A percentile compares a stretch with the other conserved stretches of the same genome.
These are phyloP conservation scores for Rhombomys opimus DNA, from an alignment of 2,113 vertebrate genomes.

Conservation along the genomic window DNA sequence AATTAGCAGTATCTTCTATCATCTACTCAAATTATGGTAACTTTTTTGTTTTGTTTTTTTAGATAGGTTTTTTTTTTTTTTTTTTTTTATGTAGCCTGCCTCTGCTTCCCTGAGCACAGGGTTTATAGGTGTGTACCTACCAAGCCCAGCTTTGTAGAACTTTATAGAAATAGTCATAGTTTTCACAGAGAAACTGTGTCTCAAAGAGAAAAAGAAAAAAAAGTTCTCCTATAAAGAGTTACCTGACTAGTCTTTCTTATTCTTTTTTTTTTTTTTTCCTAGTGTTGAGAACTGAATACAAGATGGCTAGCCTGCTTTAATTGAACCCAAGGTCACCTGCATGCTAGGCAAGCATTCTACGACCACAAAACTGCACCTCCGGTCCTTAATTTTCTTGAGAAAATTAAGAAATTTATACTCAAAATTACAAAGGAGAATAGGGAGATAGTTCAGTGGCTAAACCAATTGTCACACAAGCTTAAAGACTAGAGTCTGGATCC, in stretches of 20 bases:
- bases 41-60: background rate
- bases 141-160: too few species aligned
- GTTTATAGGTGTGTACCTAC: too few species aligned
- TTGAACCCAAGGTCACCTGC: background rate
- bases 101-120: too few species aligned
- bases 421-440: background rate
- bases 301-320: background rate
- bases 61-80: too few species aligned
- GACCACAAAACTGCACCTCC: background rate
- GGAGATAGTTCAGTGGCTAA: background rate
- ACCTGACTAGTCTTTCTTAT: background rate
- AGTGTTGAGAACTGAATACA: background rate
- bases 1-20: slow-evolving; percentile 28
- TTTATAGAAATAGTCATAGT: too few species aligned
- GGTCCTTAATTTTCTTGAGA: background rate
- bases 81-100: background rate
- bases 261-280: background rate
- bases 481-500: background rate
- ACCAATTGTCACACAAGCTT: background rate
- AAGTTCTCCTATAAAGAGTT: background rate
- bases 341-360: background rate
- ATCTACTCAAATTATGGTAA: background rate
- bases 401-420: background rate
- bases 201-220: too few species aligned
- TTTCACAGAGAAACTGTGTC: too few species aligned